A percentile compares a stretch with the other conserved stretches of the same genome.
Evolutionary conservation across 2,797 vertebrate genomes (phyloP).

Genomic region (Toxotes lorentzi): DNA sequence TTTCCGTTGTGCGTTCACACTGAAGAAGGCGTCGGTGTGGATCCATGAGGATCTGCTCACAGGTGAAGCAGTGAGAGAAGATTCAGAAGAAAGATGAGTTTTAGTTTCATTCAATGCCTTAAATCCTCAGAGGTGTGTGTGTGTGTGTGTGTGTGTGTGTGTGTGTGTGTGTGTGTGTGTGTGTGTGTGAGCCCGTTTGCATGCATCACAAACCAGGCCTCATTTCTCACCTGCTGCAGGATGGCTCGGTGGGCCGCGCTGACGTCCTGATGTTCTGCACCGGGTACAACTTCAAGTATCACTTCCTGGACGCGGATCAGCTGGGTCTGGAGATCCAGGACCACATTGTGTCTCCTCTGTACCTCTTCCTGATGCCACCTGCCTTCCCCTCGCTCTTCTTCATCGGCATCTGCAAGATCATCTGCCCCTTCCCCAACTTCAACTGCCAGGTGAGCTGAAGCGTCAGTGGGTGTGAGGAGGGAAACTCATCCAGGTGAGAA

Average conservation of each 20-base stretch:
- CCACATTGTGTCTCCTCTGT: slow-evolving; percentile 79
- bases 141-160: too few species aligned
- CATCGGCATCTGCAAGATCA: slow-evolving; percentile 83
- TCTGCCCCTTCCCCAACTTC: slow-evolving; percentile 87
- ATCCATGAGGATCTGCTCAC: too few species aligned
- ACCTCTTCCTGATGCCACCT: slow-evolving; percentile 82
- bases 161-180: too few species aligned
- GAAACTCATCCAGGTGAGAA: not conserved
- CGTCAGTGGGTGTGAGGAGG: too few species aligned
- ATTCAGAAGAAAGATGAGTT: too few species aligned
- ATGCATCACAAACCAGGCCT: too few species aligned
- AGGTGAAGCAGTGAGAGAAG: too few species aligned
- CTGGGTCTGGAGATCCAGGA: slow-evolving; percentile 75
- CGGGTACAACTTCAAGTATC: slow-evolving; percentile 85
- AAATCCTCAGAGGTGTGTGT: too few species aligned
- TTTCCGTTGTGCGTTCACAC: not conserved
- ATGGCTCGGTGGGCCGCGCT: slow-evolving; percentile 65
- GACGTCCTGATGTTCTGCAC: slow-evolving; percentile 87
- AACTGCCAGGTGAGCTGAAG: slow-evolving; percentile 81
- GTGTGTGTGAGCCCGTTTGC: too few species aligned
- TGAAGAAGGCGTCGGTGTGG: too few species aligned
- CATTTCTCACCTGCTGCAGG: slow-evolving; percentile 57
- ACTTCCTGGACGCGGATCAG: slow-evolving; percentile 73
- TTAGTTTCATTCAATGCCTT: too few species aligned
- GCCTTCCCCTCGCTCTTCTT: slow-evolving; percentile 84